These are phyloP conservation scores for Acleris cristana DNA, from an alignment of 2,888 invertebrate species.

Conservation along the genomic window DNA sequence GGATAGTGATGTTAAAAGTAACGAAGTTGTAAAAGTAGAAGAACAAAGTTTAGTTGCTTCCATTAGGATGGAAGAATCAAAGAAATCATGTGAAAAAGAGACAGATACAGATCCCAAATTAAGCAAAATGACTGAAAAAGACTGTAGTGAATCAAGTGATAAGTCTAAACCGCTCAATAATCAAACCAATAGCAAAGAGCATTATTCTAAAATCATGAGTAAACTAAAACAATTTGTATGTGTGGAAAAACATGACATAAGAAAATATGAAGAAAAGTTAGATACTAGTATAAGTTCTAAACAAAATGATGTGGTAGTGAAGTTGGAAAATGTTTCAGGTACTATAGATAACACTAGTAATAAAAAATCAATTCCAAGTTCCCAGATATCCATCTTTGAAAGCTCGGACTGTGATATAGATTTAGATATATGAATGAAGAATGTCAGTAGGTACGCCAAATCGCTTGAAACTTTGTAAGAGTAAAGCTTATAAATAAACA, in stretches of 20 bases:
- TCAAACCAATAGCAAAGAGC: constrained; percentile 35
- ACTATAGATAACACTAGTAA: constrained; percentile 43
- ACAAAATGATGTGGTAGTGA: constrained; percentile 43
- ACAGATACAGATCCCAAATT: constrained; percentile 3
- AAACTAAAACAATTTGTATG: constrained; percentile 71
- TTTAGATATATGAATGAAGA: constrained; percentile 75
- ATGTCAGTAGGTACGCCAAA: too few species aligned
- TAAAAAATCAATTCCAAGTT: constrained; percentile 49
- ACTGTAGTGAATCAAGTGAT: constrained; percentile 33
- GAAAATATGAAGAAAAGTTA: constrained; percentile 60
- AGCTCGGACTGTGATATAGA: constrained; percentile 80
- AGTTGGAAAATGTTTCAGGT: constrained; percentile 47
- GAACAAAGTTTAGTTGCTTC: constrained; percentile 25
- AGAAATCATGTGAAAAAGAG: neutral
- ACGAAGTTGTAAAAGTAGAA: constrained; percentile 19
- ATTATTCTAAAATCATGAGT: constrained; percentile 45
- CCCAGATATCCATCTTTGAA: constrained; percentile 80
- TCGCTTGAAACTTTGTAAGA: too few species aligned
- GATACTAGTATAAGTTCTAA: constrained; percentile 37
- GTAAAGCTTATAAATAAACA: too few species aligned
- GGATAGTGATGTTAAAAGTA: constrained; percentile 30
- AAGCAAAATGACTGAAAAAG: constrained; percentile 25
- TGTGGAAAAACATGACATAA: constrained; percentile 59
- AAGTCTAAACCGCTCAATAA: constrained; percentile 2
- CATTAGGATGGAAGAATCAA: constrained; percentile 28